Conservation (phyloP, 1,140 invertebrate genomes). For the Drosophila navojoa region DNA sequence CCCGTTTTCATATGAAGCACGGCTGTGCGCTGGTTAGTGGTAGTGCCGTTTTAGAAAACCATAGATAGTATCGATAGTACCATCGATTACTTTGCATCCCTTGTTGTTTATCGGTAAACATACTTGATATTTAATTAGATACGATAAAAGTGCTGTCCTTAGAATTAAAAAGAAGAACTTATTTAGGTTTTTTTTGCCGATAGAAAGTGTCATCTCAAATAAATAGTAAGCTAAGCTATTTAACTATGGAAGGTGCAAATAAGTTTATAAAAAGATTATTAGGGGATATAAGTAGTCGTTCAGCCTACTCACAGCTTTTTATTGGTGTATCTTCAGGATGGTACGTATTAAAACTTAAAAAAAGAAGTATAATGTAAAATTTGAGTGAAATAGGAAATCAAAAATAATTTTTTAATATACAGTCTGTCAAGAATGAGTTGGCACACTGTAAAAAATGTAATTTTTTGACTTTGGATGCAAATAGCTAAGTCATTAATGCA, state of each 20-base stretch:
- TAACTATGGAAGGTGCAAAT: constrained; percentile 87
- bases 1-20: too few species aligned
- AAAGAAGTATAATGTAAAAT: too few species aligned
- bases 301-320: constrained; percentile 93
- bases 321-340: constrained; percentile 95
- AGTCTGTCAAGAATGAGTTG: too few species aligned
- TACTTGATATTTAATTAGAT: not conserved
- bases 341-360: constrained; percentile 85
- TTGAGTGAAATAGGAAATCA: too few species aligned
- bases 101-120: not conserved
- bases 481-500: too few species aligned
- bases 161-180: not conserved
- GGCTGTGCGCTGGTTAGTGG: too few species aligned
- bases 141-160: not conserved
- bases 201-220: not conserved
- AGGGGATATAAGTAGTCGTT: constrained; percentile 91
- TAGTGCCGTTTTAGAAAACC: too few species aligned
- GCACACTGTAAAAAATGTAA: too few species aligned
- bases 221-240: not conserved
- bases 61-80: too few species aligned
- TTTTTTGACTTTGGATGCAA: too few species aligned
- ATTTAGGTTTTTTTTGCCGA: not conserved
- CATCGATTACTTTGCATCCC: too few species aligned
- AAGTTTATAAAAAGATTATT: constrained; percentile 89
- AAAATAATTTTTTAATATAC: too few species aligned